Evolutionary conservation across 2,113 vertebrate genomes (phyloP), one percentile per base, ranked within the genome.

Genomic region (Syrmaticus mikado): DNA sequence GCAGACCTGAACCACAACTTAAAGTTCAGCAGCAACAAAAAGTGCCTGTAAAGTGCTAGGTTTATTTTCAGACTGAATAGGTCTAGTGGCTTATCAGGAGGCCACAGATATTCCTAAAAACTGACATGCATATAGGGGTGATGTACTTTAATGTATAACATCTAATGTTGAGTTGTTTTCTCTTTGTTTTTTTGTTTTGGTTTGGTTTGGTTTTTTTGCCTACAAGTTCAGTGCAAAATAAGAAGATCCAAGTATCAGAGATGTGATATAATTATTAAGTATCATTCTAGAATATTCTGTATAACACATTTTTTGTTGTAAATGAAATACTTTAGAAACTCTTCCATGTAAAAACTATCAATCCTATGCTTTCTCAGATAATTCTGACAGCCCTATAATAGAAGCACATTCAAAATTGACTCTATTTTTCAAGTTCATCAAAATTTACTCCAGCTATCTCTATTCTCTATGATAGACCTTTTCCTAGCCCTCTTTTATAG

Each of bases 1-100:
- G 75, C 73, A 96, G 79, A 83, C 58, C 52, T 36, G 60, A 94
- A 93, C 50, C 75, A 84, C 90, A 71, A 5, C 70, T 96, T 91
- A 60, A 87, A 89, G 60, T 80, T 94, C 74, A 86, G 64, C 40
- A 71, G 67, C 76, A 86, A 80, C 86, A 88, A 92, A 87, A 90
- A 83, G 5, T 79, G 14, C n/a, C 70, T 55, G 41, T 65, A 87
- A 83, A 92, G 82, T 92, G 10, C 34, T 80, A 53, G 79, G 73
- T 91, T 94, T 85, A 80, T 67, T 57, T 94, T 58, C 82, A 94
- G 52, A 66, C 53, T 55, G 60, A 91, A 28, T 74, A 80, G 80
- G 75, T 41, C 60, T 60, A 64, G 43, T 1, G 2, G 46, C 60
- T 92, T 93, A 73, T 78, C 89, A 83, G 82, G 78, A 93, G 53